A percentile compares a stretch with the other conserved stretches of the same genome.
Conservation (phyloP, 1,140 invertebrate species). For the Danaus melanippus region DNA sequence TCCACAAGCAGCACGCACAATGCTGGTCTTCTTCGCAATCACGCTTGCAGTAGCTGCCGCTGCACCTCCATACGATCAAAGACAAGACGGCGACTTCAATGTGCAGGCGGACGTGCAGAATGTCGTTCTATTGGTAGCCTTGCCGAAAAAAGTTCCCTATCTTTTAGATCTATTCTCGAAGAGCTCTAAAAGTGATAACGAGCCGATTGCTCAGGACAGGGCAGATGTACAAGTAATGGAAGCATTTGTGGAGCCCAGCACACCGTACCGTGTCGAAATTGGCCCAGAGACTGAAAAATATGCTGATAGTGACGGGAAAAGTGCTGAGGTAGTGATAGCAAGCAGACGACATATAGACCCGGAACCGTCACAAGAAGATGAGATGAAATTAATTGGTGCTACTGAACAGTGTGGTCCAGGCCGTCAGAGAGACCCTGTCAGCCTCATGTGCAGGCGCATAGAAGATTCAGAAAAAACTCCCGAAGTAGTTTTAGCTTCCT, state of each 20-base stretch:
- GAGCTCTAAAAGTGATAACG: conserved; percentile 30
- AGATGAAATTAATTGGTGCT: conserved; percentile 72
- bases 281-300: conserved; percentile 37
- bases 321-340: conserved; percentile 52
- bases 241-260: conserved; percentile 72
- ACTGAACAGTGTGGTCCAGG: conserved; percentile 76
- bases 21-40: conserved; percentile 37
- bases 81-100: conserved; percentile 77
- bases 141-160: conserved; percentile 68
- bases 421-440: conserved; percentile 69
- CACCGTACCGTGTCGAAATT: conserved; percentile 73
- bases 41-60: conserved; percentile 73
- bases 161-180: conserved; percentile 46
- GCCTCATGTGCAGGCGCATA: conserved; percentile 39
- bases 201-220: conserved; percentile 41
- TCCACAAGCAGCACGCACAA: conserved; percentile 40
- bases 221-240: conserved; percentile 48
- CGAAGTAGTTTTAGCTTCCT: conserved; percentile 34
- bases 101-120: conserved; percentile 77
- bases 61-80: conserved; percentile 77
- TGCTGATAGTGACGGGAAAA: conserved; percentile 32
- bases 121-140: conserved; percentile 73
- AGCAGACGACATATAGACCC: conserved; percentile 36
- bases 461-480: conserved; percentile 24
- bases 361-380: conserved; percentile 34